A percentile compares a stretch with the other conserved stretches of the same genome.
Conservation (phyloP, 1,140 invertebrate genomes). For the Telenomus remus region DNA sequence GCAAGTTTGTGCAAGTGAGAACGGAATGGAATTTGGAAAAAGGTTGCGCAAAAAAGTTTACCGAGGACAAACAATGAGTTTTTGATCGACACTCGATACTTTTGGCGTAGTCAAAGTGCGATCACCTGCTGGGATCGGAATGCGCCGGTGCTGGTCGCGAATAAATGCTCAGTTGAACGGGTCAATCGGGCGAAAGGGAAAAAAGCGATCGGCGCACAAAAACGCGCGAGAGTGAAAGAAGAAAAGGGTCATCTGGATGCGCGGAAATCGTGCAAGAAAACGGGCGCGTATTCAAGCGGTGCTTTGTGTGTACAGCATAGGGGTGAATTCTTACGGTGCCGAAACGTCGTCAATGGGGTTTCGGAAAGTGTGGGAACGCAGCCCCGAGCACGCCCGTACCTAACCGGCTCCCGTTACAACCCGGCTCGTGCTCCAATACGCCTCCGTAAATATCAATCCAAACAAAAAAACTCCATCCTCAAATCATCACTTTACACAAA, state of each 20-base stretch:
- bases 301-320: constrained; percentile 54
- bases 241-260: constrained; percentile 18
- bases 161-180: constrained; percentile 36
- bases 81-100: constrained; percentile 46
- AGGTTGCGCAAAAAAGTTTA: constrained; percentile 24
- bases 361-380: constrained; percentile 63
- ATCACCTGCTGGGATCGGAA: constrained; percentile 40
- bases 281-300: constrained; percentile 7
- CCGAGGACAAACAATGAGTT: constrained; percentile 17
- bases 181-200: constrained; percentile 25
- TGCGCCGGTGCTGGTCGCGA: constrained; percentile 21
- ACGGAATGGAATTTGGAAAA: background rate
- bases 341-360: constrained; percentile 57
- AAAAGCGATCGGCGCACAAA: constrained; percentile 6
- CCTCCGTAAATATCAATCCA: constrained; percentile 40
- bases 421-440: constrained; percentile 48
- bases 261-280: constrained; percentile 48
- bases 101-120: constrained; percentile 21
- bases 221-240: background rate
- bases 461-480: constrained; percentile 12
- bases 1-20: no score
- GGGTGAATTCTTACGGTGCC: constrained; percentile 63
- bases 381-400: constrained; percentile 56
- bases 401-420: constrained; percentile 58
- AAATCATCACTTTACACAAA: background rate